phyloP scores from a whole-genome alignment of 2,797 vertebrate genomes.

The Zalophus californianus region DNA sequence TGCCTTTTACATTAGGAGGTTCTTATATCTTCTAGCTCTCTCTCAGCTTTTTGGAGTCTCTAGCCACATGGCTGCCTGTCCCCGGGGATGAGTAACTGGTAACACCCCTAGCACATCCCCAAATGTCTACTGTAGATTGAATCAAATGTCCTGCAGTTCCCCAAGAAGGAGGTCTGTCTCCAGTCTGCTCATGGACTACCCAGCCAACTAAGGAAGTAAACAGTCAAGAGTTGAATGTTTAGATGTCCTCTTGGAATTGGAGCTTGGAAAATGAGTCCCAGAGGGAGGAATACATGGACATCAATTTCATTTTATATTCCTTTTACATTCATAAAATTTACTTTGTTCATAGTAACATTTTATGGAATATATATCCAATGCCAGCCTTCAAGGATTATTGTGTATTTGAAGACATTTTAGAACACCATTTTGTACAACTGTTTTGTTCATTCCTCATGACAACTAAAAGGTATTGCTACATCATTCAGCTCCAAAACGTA shows the following conservation, averaged over 20 bases:
- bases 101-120: fast-evolving
- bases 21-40: neutral
- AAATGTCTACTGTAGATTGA: neutral
- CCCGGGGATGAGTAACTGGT: neutral
- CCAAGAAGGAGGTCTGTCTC: neutral
- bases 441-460: neutral
- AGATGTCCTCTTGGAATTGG: neutral
- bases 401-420: conserved; percentile 8
- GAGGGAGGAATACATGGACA: neutral
- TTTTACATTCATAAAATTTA: neutral
- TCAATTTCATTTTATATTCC: neutral
- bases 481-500: neutral
- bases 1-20: neutral
- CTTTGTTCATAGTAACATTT: neutral
- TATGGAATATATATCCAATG: neutral
- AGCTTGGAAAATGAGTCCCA: neutral
- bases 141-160: fast-evolving
- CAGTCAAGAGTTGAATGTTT: neutral
- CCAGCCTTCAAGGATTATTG: neutral
- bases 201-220: neutral
- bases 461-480: neutral
- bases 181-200: neutral
- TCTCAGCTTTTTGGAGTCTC: neutral
- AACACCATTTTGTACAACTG: neutral
- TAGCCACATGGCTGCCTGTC: neutral